Evolutionary conservation across 2,888 invertebrate genomes (phyloP).

Genomic region (Actias luna): DNA sequence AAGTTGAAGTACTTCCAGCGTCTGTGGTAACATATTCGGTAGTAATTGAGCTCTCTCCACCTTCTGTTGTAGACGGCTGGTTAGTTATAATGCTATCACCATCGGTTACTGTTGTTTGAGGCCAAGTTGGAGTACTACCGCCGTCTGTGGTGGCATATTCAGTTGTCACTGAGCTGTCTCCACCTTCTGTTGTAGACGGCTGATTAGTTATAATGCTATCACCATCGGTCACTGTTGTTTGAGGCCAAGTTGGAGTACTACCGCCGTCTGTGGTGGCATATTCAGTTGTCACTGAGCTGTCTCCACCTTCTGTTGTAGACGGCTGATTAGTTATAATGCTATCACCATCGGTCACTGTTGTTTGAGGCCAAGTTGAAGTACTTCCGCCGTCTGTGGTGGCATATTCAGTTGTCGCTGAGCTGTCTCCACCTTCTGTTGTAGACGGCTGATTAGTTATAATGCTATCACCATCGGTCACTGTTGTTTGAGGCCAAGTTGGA

Average conservation of each 20-base stretch:
- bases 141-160: background rate
- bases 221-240: background rate
- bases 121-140: background rate
- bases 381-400: background rate
- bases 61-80: conserved; percentile 5
- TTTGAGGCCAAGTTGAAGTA: background rate
- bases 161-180: background rate
- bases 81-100: background rate
- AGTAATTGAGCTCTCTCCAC: background rate
- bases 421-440: background rate
- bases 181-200: background rate
- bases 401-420: background rate
- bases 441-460: background rate
- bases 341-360: background rate
- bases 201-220: background rate
- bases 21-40: background rate
- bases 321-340: background rate
- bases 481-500: no score
- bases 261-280: background rate
- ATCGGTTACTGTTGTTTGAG: background rate
- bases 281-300: background rate
- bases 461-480: no score
- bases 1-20: background rate
- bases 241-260: background rate
- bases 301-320: background rate